Base-by-base conservation (phyloP, 2,797 vertebrate species). In the Limnodromus scolopaceus region DNA sequence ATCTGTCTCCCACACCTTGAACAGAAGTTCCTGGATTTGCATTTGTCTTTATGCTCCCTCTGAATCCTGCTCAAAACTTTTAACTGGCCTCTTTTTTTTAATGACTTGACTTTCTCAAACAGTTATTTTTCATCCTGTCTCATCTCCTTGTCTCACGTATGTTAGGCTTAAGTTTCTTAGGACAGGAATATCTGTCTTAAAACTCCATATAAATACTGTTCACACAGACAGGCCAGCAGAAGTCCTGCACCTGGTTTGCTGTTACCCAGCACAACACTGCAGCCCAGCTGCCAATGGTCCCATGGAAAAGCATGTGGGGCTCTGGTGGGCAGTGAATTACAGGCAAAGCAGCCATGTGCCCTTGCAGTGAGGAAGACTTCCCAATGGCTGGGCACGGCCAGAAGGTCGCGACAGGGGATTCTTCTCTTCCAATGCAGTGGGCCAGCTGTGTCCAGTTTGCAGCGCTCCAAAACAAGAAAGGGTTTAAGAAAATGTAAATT, bases 231-330 rank as follows among this genome's bases (percentile, higher is more conserved):
- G n/a, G 13, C 60, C 27, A 53, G 38, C 46, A 55, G 36, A 85
- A 79, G 20, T 61, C 34, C 34, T 49, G 11, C 14, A 12, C 11
- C 25, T 46, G 9, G 5, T 77, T 77, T 77, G 41, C 9, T 16
- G 9, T 32, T 76, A 63, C 4, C 3, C 32, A 27, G 43, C 1
- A 1, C 39, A 51, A 1, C 0, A 1, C n/a, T 53, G 7, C 7
- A 10, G 17, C 41, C 28, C 0, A 0, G 18, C 25, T 84, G 16
- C 16, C 30, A 55, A 0, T 1, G 3, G 15, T 53, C 8, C 36
- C 1, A 0, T 0, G 5, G 23, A 68, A 88, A 51, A 46, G 34
- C 30, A 53, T 1, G 0, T 5, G 12, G 11, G 28, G 16, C 16
- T 51, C 14, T 32, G 20, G 4, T 57, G 61, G 25, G n/a, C 38